Conservation (phyloP, 2,888 invertebrate genomes). For the Balanococcus diminutus region DNA sequence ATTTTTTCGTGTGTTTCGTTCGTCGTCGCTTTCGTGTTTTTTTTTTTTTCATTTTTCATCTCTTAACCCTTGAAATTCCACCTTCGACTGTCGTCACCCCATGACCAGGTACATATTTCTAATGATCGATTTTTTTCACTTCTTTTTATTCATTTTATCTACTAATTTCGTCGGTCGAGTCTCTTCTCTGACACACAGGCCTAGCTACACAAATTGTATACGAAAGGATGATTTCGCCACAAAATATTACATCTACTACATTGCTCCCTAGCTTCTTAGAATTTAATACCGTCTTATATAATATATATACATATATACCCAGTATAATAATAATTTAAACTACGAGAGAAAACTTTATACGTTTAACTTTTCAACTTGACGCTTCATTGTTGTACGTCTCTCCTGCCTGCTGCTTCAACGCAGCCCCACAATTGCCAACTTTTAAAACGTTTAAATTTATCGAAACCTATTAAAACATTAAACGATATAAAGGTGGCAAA, state of each 20-base stretch:
- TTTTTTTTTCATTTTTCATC: not conserved
- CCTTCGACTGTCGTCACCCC: not conserved
- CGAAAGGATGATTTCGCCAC: too few species aligned
- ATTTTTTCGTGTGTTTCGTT: not conserved
- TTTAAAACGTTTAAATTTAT: conserved; percentile 31
- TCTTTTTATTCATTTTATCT: not conserved
- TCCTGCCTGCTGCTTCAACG: not conserved
- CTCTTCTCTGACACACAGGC: not conserved
- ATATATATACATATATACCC: too few species aligned
- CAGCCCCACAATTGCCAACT: not conserved
- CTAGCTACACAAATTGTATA: too few species aligned
- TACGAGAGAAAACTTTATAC: not conserved
- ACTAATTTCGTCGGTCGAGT: not conserved
- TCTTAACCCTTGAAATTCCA: not conserved
- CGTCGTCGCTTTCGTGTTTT: not conserved
- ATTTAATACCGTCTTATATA: not conserved
- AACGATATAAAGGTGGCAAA: conserved; percentile 13
- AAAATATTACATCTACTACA: too few species aligned
- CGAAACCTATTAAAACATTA: conserved; percentile 34
- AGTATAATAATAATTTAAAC: not conserved
- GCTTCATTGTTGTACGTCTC: not conserved
- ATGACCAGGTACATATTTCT: not conserved
- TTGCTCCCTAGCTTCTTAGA: not conserved
- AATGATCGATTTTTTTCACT: not conserved
- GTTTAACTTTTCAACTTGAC: not conserved